These are phyloP conservation scores for Strix aluco DNA, from an alignment of 2,113 vertebrate genomes.

Conservation along the genomic window DNA sequence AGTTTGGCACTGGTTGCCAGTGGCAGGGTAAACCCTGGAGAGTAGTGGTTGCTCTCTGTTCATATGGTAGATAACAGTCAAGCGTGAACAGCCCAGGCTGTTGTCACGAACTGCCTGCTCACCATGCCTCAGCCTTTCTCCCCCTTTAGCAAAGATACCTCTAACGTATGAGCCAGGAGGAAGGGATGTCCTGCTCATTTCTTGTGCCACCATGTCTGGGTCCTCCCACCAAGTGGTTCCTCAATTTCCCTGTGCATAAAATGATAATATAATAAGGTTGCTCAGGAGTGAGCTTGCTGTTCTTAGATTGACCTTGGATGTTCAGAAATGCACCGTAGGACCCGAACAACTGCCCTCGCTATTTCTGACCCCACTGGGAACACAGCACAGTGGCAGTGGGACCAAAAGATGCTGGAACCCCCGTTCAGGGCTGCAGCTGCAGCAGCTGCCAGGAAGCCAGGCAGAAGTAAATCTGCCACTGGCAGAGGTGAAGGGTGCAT, in stretches of 20 bases:
- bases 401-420: not conserved
- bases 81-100: not conserved
- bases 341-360: not conserved
- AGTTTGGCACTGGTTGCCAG: not conserved
- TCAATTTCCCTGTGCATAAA: not conserved
- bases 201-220: not conserved
- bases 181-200: not conserved
- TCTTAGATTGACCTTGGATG: not conserved
- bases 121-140: not conserved
- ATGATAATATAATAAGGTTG: not conserved
- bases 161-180: not conserved
- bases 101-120: not conserved
- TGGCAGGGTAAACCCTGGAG: not conserved
- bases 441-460: conserved; percentile 48
- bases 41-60: not conserved
- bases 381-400: not conserved
- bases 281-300: not conserved
- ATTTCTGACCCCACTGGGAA: not conserved
- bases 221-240: not conserved
- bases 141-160: not conserved
- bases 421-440: not conserved
- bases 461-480: conserved; percentile 47
- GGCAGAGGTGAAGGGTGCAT: not conserved
- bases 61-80: not conserved
- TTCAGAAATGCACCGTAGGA: not conserved